phyloP scores from a whole-genome alignment of 1,140 invertebrate genomes.

The Dendrolimus kikuchii region DNA sequence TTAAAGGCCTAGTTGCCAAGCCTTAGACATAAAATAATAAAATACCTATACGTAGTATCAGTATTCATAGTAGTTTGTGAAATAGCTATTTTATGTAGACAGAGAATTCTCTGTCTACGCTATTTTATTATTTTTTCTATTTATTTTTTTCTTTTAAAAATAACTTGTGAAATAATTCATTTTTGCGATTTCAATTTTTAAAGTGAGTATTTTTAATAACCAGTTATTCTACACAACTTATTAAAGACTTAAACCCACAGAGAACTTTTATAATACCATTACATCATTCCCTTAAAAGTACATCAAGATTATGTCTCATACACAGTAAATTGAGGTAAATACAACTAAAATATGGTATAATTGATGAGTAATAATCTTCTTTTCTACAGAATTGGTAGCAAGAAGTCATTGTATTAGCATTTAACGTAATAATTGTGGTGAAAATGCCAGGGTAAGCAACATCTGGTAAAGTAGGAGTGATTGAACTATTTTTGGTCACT shows the following conservation, averaged over 20 bases:
- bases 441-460: constrained; percentile 67
- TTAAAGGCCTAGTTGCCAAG: too few species aligned
- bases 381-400: constrained; percentile 39
- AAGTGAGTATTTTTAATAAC: too few species aligned
- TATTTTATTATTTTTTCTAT: not conserved
- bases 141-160: not conserved
- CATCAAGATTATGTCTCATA: not conserved
- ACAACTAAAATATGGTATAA: not conserved
- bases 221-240: too few species aligned
- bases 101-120: too few species aligned
- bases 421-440: constrained; percentile 22
- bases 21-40: too few species aligned
- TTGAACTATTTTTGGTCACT: constrained; percentile 19
- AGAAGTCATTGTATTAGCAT: constrained; percentile 18
- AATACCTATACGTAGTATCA: too few species aligned
- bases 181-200: too few species aligned
- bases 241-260: too few species aligned
- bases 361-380: constrained; percentile 20
- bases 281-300: constrained; percentile 24
- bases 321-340: not conserved
- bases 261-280: constrained; percentile 32
- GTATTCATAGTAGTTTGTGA: too few species aligned
- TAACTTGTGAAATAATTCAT: not conserved
- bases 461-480: constrained; percentile 46
- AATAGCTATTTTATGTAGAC: too few species aligned